A percentile compares a stretch with the other conserved stretches of the same genome.
These are phyloP conservation scores for Hyphantria cunea DNA, from an alignment of 1,140 invertebrate genomes.

Conservation along the genomic window DNA sequence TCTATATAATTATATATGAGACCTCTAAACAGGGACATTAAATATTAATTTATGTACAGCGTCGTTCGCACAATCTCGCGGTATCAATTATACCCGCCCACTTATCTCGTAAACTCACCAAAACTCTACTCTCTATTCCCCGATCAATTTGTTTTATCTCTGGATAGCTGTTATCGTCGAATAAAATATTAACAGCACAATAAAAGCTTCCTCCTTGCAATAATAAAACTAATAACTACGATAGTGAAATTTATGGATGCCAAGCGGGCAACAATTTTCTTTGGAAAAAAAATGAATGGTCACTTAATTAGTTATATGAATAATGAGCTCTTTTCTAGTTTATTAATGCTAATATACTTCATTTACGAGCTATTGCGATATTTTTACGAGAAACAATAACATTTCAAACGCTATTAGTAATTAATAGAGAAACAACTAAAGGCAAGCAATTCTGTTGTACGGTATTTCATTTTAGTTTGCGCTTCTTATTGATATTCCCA, in stretches of 20 bases:
- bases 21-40: constrained; percentile 49
- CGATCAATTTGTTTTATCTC: constrained; percentile 78
- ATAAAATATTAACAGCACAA: constrained; percentile 78
- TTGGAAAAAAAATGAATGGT: neutral
- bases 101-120: constrained; percentile 58
- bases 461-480: constrained; percentile 52
- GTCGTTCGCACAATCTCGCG: constrained; percentile 63
- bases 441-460: constrained; percentile 34
- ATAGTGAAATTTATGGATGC: constrained; percentile 54
- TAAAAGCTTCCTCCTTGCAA: constrained; percentile 66
- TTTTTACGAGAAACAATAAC: too few species aligned
- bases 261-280: constrained; percentile 15
- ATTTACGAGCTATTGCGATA: too few species aligned
- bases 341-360: too few species aligned
- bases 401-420: constrained; percentile 3
- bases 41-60: constrained; percentile 62
- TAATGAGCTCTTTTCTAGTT: neutral
- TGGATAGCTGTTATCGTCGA: constrained; percentile 60
- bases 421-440: constrained; percentile 19
- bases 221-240: constrained; percentile 72
- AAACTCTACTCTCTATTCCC: constrained; percentile 47
- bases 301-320: neutral
- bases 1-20: constrained; percentile 60
- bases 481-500: constrained; percentile 55
- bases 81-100: constrained; percentile 72